phyloP scores from a whole-genome alignment of 2,888 invertebrate species.

The Octodonta nipae region DNA sequence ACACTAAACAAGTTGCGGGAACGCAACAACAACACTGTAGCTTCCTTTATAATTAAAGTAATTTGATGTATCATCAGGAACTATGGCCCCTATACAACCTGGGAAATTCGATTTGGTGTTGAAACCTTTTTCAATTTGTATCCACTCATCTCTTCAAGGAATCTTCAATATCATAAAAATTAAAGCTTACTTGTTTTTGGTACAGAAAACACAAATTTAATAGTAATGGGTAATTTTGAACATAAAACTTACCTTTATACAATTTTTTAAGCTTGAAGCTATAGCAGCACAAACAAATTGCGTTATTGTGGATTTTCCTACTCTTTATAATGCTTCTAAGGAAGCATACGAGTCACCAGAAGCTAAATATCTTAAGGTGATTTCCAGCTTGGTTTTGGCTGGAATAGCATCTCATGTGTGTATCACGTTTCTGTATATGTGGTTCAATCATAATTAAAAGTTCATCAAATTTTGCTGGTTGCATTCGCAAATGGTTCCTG shows the following conservation, averaged over 20 bases:
- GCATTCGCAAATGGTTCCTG: background rate
- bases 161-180: background rate
- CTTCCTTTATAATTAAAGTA: too few relatives aligned
- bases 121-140: too few relatives aligned
- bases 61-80: too few relatives aligned
- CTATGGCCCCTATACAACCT: too few relatives aligned
- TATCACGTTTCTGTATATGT: background rate
- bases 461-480: background rate
- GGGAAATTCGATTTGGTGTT: too few relatives aligned
- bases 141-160: background rate
- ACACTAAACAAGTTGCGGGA: too few relatives aligned
- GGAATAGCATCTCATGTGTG: conserved; percentile 2
- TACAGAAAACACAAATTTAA: too few relatives aligned
- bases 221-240: too few relatives aligned
- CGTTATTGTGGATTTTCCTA: conserved; percentile 3
- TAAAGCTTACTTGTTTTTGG: too few relatives aligned
- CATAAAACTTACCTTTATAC: background rate
- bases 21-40: too few relatives aligned
- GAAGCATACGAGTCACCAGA: conserved; percentile 1
- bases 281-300: background rate
- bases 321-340: conserved; percentile 1
- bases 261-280: background rate
- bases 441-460: background rate
- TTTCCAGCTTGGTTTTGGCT: conserved; percentile 3
- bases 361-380: conserved; percentile 2